Base-by-base conservation (phyloP, 2,113 vertebrate genomes). In the Ophthalmolycus amberensis region DNA sequence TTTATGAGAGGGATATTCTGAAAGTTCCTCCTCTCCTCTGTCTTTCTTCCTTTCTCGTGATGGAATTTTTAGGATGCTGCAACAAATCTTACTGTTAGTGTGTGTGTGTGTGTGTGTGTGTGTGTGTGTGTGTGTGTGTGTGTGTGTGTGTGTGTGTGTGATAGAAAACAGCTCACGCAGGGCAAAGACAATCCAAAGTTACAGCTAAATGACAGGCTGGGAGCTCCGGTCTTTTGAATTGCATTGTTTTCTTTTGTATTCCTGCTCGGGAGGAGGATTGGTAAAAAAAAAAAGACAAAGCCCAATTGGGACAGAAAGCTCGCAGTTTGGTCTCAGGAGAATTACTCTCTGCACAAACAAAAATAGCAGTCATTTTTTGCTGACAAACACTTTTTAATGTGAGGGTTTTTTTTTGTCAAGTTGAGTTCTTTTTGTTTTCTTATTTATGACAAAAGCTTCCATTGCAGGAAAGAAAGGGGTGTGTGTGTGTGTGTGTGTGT, bases 1-100 rank as follows among this genome's bases (percentile, higher is more conserved):
- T 93, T 93, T 90, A 93, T 94, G 88, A 92, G 85, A 90, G 90
- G 86, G 87, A 89, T 90, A 90, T 91, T 90, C 90, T 91, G 83
- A 93, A 91, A 83, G 80, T 89, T 59, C 54, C 85, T 58, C 52
- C 84, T 92, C 86, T 89, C 67, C 77, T 82, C 65, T 22, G 81
- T 80, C 86, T 90, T 88, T 90, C 86, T 93, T 90, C 86, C 89
- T 69, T 75, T 88, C 85, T 82, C 60, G 73, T 84, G 91, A 87
- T 72, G 79, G 88, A 89, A 90, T 86, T 80, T 87, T 59, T 18
- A 87, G 84, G 86, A 91, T 86, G 92, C 91, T 88, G 85, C 88
- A 86, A 84, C 85, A 58, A 79, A 86, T 90, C 72, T 32, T 25
- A 64, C 40, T 72, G 69, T 40, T 42, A 58, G 62, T 54, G 84